Evolutionary conservation across 2,797 vertebrate species (phyloP).

Genomic region (Cottoperca gobio): DNA sequence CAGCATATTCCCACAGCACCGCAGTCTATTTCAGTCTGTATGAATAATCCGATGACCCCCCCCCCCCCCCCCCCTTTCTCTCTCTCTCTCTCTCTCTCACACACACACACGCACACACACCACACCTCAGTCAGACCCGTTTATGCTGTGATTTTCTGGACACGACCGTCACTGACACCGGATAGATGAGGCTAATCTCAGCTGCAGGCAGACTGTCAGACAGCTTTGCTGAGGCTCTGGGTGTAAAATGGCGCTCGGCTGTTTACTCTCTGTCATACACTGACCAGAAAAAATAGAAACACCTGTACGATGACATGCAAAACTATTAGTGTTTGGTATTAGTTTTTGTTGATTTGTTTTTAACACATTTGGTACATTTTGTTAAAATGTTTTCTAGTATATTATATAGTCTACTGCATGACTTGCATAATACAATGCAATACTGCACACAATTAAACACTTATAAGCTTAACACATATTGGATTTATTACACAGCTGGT

Average conservation of each 20-base stretch:
- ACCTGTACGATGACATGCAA: neutral
- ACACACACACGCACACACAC: no score
- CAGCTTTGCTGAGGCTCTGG: slow-evolving; percentile 92
- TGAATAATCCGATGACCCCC: slow-evolving; percentile 98
- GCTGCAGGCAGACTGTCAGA: slow-evolving; percentile 87
- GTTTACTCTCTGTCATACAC: slow-evolving; percentile 21
- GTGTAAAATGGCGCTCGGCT: slow-evolving; percentile 87
- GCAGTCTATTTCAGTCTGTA: slow-evolving; percentile 94
- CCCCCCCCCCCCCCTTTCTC: slow-evolving; percentile 75
- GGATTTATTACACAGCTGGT: neutral
- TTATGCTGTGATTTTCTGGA: slow-evolving; percentile 99
- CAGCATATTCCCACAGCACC: slow-evolving; percentile 65
- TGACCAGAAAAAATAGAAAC: slow-evolving; percentile 11
- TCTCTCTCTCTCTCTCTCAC: neutral
- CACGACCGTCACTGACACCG: slow-evolving; percentile 97
- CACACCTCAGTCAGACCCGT: slow-evolving; percentile 93
- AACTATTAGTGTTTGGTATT: neutral
- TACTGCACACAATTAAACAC: no score
- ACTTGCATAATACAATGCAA: no score
- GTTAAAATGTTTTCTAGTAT: no score
- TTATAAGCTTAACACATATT: neutral
- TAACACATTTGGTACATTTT: neutral
- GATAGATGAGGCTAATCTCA: slow-evolving; percentile 99
- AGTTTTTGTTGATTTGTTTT: neutral
- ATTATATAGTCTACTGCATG: no score